Percentiles rank a stretch among this genome's conserved stretches.
Conservation (phyloP, 2,113 vertebrate species). For the Micromys minutus region DNA sequence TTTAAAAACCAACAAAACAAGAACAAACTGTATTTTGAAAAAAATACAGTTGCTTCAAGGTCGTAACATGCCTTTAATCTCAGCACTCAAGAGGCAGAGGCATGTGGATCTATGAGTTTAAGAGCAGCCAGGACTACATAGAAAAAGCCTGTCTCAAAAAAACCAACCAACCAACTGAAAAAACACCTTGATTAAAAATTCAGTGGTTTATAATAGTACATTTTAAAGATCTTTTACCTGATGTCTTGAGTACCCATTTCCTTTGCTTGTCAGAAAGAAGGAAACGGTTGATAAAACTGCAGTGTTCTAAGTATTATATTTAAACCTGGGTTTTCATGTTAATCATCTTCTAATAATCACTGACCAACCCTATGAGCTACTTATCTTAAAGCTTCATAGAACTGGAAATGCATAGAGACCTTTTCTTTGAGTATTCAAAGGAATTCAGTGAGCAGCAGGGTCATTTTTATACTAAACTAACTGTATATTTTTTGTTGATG, state of each 20-base stretch:
- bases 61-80: neutral
- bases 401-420: neutral
- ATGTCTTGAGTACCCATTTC: neutral
- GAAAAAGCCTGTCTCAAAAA: neutral
- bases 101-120: neutral
- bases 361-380: neutral
- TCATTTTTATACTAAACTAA: constrained; percentile 37
- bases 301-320: neutral
- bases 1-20: neutral
- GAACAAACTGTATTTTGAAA: neutral
- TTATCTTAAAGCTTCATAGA: constrained; percentile 26
- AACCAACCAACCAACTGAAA: too few species aligned
- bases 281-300: neutral
- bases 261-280: neutral
- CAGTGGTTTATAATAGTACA: neutral
- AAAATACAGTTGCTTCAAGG: neutral
- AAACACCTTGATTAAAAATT: constrained; percentile 1
- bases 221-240: neutral
- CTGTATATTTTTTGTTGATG: neutral
- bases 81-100: neutral
- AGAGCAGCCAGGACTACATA: neutral
- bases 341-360: neutral
- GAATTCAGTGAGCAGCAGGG: neutral
- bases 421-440: constrained; percentile 21
- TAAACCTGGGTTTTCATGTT: neutral